Percentiles rank a stretch among this genome's conserved stretches.
Conservation (phyloP, 2,113 vertebrate species). For the Hyperoodon ampullatus region DNA sequence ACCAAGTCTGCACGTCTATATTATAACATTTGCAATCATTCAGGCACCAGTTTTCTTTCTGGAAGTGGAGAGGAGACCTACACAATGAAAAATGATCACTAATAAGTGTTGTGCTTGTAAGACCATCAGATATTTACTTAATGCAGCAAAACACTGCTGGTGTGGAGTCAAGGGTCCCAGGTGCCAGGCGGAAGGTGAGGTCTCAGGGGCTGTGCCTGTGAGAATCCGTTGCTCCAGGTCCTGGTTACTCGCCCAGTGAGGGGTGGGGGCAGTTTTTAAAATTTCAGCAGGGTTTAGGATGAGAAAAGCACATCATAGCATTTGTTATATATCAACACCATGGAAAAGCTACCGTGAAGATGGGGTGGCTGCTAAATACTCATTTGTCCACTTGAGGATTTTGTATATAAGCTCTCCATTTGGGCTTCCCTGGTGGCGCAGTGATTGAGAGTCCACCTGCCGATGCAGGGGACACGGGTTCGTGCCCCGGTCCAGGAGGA, state of each 20-base stretch:
- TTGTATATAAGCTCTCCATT: not conserved
- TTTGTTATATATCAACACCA: not conserved
- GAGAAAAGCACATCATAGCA: not conserved
- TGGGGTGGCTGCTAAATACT: not conserved
- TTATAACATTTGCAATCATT: not conserved
- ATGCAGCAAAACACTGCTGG: not conserved
- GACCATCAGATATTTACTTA: not conserved
- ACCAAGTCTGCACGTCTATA: not conserved
- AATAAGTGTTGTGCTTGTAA: not conserved
- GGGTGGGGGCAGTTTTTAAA: accelerated
- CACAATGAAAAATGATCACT: not conserved
- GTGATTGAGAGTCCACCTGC: no score
- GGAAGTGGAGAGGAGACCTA: not conserved
- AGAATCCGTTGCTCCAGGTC: not conserved
- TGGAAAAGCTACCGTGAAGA: not conserved
- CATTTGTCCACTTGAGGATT: not conserved
- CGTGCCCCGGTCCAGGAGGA: no score
- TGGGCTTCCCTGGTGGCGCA: not conserved
- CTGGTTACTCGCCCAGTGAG: not conserved
- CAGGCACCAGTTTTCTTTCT: constrained; percentile 18
- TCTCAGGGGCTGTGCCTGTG: not conserved
- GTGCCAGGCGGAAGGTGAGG: not conserved
- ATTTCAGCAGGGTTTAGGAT: not conserved
- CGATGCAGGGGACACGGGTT: no score
- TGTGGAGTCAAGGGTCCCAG: not conserved